Evolutionary conservation across 2,888 invertebrate genomes (phyloP).

Genomic region (Anoplius nigerrimus): DNA sequence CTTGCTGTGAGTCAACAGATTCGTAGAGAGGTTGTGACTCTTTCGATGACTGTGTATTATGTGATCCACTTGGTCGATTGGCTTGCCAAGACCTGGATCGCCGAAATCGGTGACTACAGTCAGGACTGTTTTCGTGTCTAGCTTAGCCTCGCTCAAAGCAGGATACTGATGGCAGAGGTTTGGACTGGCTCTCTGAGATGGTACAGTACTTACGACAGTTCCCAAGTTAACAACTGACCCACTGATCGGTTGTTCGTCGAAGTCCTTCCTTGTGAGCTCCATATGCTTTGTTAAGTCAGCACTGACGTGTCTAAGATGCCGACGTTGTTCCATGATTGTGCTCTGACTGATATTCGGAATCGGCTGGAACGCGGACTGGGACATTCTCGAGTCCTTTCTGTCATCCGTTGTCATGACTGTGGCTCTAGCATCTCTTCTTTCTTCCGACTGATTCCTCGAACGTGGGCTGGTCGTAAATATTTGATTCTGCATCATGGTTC

Average conservation of each 20-base stretch:
- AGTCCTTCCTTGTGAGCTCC: slow-evolving; percentile 70
- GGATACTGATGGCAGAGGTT: slow-evolving; percentile 70
- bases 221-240: slow-evolving; percentile 71
- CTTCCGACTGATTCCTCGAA: slow-evolving; percentile 69
- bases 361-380: slow-evolving; percentile 70
- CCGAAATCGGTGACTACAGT: slow-evolving; percentile 69
- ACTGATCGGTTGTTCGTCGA: slow-evolving; percentile 70
- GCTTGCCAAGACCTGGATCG: slow-evolving; percentile 58
- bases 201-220: slow-evolving; percentile 49
- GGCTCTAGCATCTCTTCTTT: slow-evolving; percentile 58
- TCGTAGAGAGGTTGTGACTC: slow-evolving; percentile 60
- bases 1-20: slow-evolving; percentile 64
- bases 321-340: slow-evolving; percentile 72
- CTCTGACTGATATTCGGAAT: slow-evolving; percentile 71
- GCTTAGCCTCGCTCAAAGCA: slow-evolving; percentile 67
- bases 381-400: slow-evolving; percentile 65
- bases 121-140: slow-evolving; percentile 65
- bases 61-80: slow-evolving; percentile 68
- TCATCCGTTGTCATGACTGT: slow-evolving; percentile 54
- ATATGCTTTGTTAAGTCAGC: slow-evolving; percentile 72
- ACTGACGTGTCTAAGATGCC: slow-evolving; percentile 72
- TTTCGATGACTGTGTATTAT: slow-evolving; percentile 72
- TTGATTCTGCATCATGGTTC: slow-evolving; percentile 59
- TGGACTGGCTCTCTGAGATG: slow-evolving; percentile 69
- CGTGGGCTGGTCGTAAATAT: slow-evolving; percentile 68